Evolutionary conservation across 2,888 invertebrate genomes (phyloP), one percentile per base, ranked within the genome.

Genomic region (Acleris laterana): DNA sequence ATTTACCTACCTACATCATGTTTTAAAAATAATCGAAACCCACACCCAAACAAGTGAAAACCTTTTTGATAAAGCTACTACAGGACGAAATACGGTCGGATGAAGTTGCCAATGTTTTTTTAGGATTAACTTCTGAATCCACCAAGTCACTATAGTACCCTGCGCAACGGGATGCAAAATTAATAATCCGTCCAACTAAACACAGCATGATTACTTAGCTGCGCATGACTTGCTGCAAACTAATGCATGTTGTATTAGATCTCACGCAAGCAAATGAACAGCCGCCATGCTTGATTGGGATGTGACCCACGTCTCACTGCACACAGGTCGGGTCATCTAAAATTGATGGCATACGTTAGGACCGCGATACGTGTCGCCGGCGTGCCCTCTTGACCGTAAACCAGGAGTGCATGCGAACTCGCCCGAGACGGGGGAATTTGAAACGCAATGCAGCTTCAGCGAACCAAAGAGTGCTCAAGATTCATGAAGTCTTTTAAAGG

Each of bases 301-400:
- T 63, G 61, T 49, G 58, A 38, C 61, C 61, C 66, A 73, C 70
- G 68, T 60, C 49, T 60, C 67, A 52, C 68, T 65, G 63, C 58
- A 58, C 71, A 69, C 71, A 70, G 69, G 71, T 73, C 70, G 70
- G 75, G 72, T 80, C 83, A 86, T 87, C 76, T 84, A 84, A 82
- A 83, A 87, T 87, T 84, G 79, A 86, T 84, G 74, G 77, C 74
- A 70, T 76, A 72, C 72, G 72, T 74, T 77, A 75, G 68, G 68
- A 57, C 62, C 44, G 72, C 69, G 69, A 73, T 74, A 74, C 77
- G 75, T 75, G 77, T 75, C 59, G 55, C 62, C 49, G 51, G 62
- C 49, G 42, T 68, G 62, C 51, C 64, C 69, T 62, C 65, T 71
- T 70, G 67, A 69, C 70, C 70, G 64, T 68, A 71, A 70, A 70